Conservation (phyloP, 2,888 invertebrate species). For the Dexiosoma caninum region DNA sequence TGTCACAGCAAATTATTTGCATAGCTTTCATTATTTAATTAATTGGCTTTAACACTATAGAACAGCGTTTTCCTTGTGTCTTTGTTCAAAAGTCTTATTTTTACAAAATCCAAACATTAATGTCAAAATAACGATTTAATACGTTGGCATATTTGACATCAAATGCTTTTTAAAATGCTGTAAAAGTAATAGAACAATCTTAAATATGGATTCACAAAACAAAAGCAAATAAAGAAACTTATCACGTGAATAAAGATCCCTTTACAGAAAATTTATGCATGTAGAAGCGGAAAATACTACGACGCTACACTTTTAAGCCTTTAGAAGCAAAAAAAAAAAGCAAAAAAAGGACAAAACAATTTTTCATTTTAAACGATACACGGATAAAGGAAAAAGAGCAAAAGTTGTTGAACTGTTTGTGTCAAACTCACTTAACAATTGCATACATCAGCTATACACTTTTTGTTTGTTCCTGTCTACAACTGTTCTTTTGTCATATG, state of each 20-base stretch:
- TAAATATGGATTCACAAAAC: neutral
- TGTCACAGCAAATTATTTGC: too few relatives aligned
- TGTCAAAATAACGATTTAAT: slow-evolving; percentile 28
- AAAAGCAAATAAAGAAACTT: slow-evolving; percentile 15
- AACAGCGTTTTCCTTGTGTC: too few relatives aligned
- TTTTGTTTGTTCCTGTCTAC: slow-evolving; percentile 21
- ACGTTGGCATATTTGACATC: slow-evolving; percentile 39
- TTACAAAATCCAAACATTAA: neutral
- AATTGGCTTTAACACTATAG: too few relatives aligned
- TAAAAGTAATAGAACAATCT: neutral
- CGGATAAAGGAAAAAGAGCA: slow-evolving; percentile 14
- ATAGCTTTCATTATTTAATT: too few relatives aligned
- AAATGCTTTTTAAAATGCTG: slow-evolving; percentile 32
- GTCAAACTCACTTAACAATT: slow-evolving; percentile 58
- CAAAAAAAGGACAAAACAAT: neutral
- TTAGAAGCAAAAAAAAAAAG: neutral
- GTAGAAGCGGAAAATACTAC: slow-evolving; percentile 38
- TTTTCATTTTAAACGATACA: neutral
- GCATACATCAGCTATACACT: slow-evolving; percentile 48
- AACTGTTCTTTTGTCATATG: slow-evolving; percentile 46
- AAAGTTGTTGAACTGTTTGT: slow-evolving; percentile 58
- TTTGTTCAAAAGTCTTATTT: too few relatives aligned
- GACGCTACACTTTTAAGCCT: slow-evolving; percentile 22
- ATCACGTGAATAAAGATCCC: slow-evolving; percentile 33
- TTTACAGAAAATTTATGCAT: slow-evolving; percentile 17